A percentile compares a stretch with the other conserved stretches of the same genome.
Conservation (phyloP, 2,888 invertebrate genomes). For the Oxyteleia sp. region DNA sequence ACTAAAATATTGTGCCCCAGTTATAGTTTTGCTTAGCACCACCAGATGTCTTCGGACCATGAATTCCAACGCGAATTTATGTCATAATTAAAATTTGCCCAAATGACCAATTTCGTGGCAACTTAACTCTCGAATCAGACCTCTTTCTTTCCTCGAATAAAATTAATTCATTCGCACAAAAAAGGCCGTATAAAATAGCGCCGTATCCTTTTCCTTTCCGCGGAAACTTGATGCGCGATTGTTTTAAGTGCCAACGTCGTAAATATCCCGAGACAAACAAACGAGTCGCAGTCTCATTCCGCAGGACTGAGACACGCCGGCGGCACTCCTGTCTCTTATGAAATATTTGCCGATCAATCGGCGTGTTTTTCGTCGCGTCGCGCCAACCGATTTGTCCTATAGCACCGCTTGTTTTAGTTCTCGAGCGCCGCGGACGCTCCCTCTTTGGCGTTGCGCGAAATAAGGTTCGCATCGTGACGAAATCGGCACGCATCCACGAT, state of each 20-base stretch:
- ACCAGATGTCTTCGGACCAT: too few relatives aligned
- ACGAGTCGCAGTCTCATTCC: conserved; percentile 41
- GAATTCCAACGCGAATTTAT: too few relatives aligned
- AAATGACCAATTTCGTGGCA: too few relatives aligned
- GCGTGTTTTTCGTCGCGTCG: conserved; percentile 44
- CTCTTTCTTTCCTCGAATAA: too few relatives aligned
- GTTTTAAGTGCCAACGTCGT: conserved; percentile 27
- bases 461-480: conserved; percentile 28
- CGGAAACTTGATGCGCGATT: too few relatives aligned
- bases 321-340: conserved; percentile 34
- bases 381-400: conserved; percentile 33
- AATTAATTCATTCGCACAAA: too few relatives aligned
- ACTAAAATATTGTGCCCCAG: too few relatives aligned
- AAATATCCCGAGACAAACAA: conserved; percentile 54
- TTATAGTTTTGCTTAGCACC: too few relatives aligned
- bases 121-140: too few relatives aligned
- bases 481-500: conserved; percentile 69
- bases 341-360: conserved; percentile 66
- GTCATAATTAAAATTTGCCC: too few relatives aligned
- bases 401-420: conserved; percentile 39
- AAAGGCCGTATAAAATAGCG: too few relatives aligned
- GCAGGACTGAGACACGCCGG: conserved; percentile 53
- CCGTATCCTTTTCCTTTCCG: too few relatives aligned
- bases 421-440: background rate
- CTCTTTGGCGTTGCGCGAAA: conserved; percentile 29